These are phyloP conservation scores for Cottoperca gobio DNA, from an alignment of 2,797 vertebrate species.

Conservation along the genomic window DNA sequence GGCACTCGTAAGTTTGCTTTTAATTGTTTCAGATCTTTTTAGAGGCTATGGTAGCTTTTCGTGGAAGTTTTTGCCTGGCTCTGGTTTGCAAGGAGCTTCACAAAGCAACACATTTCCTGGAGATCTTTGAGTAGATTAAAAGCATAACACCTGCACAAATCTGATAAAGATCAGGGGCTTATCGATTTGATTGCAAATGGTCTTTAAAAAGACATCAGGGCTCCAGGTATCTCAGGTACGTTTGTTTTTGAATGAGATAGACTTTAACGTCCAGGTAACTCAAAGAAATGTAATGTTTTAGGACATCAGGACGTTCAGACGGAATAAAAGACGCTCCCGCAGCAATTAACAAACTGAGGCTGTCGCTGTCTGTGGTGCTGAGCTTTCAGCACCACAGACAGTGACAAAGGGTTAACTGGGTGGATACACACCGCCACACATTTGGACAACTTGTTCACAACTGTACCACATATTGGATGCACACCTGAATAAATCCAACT, in stretches of 20 bases:
- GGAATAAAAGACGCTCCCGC: background rate
- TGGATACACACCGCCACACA: background rate
- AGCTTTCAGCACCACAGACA: conserved; percentile 74
- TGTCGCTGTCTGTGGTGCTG: conserved; percentile 63
- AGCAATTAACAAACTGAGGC: background rate
- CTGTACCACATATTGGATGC: background rate
- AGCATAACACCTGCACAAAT: conserved; percentile 15
- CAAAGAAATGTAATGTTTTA: background rate
- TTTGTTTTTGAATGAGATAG: background rate
- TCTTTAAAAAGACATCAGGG: background rate
- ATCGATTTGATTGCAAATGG: background rate
- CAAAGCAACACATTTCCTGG: background rate
- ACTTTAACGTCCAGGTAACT: conserved; percentile 20
- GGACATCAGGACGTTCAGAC: too few species aligned
- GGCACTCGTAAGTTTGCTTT: conserved; percentile 96
- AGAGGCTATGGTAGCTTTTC: background rate
- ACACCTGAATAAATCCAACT: background rate
- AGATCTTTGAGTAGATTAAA: background rate
- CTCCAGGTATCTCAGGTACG: background rate
- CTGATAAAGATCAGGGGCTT: background rate
- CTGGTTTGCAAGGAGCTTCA: background rate
- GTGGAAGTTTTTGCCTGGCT: background rate
- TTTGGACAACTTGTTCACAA: conserved; percentile 29
- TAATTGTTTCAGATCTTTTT: conserved; percentile 1
- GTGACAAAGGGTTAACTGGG: conserved; percentile 34